Conservation (phyloP, 2,888 invertebrate genomes). For the Mylabris sibirica region DNA sequence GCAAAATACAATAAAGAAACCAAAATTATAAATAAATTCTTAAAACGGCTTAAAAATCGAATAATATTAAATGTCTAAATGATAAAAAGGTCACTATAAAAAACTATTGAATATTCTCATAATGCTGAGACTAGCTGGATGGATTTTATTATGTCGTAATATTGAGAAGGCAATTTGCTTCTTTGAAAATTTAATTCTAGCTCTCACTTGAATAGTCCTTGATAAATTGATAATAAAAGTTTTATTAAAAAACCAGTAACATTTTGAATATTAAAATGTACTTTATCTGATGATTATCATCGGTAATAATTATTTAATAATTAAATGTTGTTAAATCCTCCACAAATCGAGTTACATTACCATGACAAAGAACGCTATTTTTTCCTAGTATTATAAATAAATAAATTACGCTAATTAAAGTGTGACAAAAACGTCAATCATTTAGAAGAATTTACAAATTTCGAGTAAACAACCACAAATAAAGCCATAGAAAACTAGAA, state of each 20-base stretch:
- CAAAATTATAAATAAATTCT: neutral
- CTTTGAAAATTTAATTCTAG: conserved; percentile 26
- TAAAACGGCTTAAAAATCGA: neutral
- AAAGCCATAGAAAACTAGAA: neutral
- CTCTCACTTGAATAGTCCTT: conserved; percentile 25
- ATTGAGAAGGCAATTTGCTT: conserved; percentile 22
- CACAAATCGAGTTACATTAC: conserved; percentile 2
- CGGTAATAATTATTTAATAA: neutral
- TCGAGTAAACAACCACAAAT: neutral
- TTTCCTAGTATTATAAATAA: neutral
- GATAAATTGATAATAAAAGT: conserved; percentile 30
- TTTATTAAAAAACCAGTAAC: conserved; percentile 24
- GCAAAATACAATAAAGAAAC: neutral
- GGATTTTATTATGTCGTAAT: conserved; percentile 25
- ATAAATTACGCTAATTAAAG: neutral
- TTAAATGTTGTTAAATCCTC: neutral
- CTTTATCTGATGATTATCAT: conserved; percentile 13
- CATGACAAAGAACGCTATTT: neutral
- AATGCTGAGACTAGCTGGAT: conserved; percentile 21
- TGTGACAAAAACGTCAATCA: neutral
- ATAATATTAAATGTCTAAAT: neutral
- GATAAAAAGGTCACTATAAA: neutral
- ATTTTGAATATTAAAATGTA: conserved; percentile 25
- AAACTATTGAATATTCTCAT: conserved; percentile 12
- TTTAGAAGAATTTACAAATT: neutral